Base-by-base conservation (phyloP, 2,888 invertebrate genomes). In the Netelia inedita region DNA sequence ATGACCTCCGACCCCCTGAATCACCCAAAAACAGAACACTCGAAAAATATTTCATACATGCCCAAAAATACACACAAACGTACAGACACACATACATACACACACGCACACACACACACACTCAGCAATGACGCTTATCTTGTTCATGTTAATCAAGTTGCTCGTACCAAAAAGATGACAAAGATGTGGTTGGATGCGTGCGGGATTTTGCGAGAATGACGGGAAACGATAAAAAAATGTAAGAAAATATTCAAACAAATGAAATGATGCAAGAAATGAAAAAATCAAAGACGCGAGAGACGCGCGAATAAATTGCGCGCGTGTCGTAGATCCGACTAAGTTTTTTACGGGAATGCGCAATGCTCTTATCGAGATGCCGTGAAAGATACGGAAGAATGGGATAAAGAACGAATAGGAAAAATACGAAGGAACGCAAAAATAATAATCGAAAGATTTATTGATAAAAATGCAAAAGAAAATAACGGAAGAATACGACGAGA, bases 61-160 rank as follows among this genome's bases (percentile, higher is more conserved):
- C 59, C 76, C 65, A 78, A 50, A 61, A 28, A 78, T 53, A 79
- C 81, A 66, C 69, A 71, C n/a, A 81, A 43, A 79, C 76, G 78
- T 75, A 85, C 71, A 71, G 74, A 35, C 71, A 55, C 61, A 80
- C 79, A 75, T 73, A 76, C 74, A 73, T 43, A 75, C 43, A 79
- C 53, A 73, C 50, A 82, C 57, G 68, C 82, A 66, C 71, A 73
- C 57, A 71, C 35, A 80, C 75, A 86, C 69, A 85, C 74, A 84
- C 86, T 88, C 91, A 91, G 91, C 91, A 93, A 93, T 93, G 93
- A 93, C 93, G 93, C 93, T 93, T 93, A 93, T 92, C 92, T 93
- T 93, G 92, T 93, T 85, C 93, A 93, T 92, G 92, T 93, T 93
- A 93, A 93, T 93, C 92, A 93, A 92, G 93, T 92, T 93, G 93